Evolutionary conservation across 1,140 invertebrate species (phyloP).

Genomic region (Nomia melanderi): DNA sequence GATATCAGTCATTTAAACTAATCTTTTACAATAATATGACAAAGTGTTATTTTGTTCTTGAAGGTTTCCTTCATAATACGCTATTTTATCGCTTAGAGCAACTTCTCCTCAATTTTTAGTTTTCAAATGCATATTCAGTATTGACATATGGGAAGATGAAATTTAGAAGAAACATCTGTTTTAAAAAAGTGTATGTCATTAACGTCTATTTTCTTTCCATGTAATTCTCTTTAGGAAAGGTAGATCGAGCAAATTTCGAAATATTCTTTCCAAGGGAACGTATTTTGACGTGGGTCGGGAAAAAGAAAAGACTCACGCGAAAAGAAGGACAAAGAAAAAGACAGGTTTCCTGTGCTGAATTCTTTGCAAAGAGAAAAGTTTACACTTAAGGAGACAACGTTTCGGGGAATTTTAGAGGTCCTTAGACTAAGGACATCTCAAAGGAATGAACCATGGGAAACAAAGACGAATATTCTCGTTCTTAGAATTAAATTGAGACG

Average conservation of each 20-base stretch:
- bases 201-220: not conserved
- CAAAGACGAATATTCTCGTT: not conserved
- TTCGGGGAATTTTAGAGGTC: conserved; percentile 1
- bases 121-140: too few species aligned
- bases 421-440: not conserved
- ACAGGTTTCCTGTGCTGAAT: conserved; percentile 27
- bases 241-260: not conserved
- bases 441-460: not conserved
- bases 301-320: not conserved
- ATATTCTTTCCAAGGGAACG: not conserved
- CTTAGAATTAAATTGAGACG: not conserved
- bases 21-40: too few species aligned
- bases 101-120: too few species aligned
- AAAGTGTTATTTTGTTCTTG: too few species aligned
- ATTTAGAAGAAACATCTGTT: too few species aligned
- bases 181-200: not conserved
- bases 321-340: conserved; percentile 11
- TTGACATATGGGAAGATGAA: too few species aligned
- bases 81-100: too few species aligned
- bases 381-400: not conserved
- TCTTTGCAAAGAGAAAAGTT: conserved; percentile 11
- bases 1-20: too few species aligned
- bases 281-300: conserved; percentile 7
- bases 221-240: not conserved
- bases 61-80: too few species aligned